These are phyloP conservation scores for Bombus affinis DNA, from an alignment of 1,140 invertebrate genomes.

Conservation along the genomic window DNA sequence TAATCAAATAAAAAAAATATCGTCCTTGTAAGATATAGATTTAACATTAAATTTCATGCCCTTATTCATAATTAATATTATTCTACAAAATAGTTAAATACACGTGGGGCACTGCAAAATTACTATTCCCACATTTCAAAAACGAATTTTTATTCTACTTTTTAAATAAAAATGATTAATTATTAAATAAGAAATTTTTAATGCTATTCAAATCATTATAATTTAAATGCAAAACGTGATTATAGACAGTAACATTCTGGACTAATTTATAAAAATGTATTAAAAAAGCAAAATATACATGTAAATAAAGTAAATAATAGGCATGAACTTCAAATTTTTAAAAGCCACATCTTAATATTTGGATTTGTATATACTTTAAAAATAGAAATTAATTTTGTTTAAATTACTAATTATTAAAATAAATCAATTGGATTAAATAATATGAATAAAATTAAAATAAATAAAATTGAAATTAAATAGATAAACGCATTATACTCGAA, in stretches of 20 bases:
- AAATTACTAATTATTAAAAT: neutral
- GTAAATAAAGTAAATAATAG: neutral
- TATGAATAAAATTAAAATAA: neutral
- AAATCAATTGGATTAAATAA: neutral
- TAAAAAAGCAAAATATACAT: no score
- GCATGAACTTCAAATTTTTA: neutral
- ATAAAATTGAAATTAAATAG: conserved; percentile 4
- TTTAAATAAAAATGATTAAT: neutral
- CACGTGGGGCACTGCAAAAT: neutral
- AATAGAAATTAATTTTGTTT: neutral
- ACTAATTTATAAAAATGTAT: neutral
- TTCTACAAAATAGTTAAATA: neutral
- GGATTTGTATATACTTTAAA: neutral
- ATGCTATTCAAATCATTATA: neutral
- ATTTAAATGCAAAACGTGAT: neutral
- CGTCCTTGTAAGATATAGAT: no score
- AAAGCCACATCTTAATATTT: neutral
- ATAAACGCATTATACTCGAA: neutral
- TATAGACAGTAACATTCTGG: neutral
- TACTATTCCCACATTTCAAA: neutral
- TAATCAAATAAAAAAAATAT: no score
- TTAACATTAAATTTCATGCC: neutral
- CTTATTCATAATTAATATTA: neutral
- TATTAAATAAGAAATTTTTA: neutral
- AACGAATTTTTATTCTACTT: neutral